Evolutionary conservation across 2,888 invertebrate genomes (phyloP).

Genomic region (Leptopilina drosophilae): DNA sequence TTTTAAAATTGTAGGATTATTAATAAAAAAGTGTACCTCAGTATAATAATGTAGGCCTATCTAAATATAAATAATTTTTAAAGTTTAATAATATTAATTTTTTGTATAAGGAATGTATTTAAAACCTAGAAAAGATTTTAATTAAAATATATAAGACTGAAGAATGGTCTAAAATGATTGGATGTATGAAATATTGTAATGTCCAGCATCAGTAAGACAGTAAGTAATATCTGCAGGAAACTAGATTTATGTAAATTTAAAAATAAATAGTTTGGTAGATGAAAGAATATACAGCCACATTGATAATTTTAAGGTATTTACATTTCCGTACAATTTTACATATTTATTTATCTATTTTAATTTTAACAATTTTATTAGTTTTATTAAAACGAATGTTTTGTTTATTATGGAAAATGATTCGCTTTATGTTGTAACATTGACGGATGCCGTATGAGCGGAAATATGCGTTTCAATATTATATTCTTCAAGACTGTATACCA

Average conservation of each 20-base stretch:
- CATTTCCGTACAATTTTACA: neutral
- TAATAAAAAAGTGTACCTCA: constrained; percentile 7
- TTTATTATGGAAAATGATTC: neutral
- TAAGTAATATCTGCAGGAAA: neutral
- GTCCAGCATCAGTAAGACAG: neutral
- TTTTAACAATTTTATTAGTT: neutral
- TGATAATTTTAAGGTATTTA: neutral
- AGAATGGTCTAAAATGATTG: neutral
- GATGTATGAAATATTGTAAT: neutral
- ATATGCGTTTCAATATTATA: neutral
- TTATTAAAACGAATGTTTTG: neutral
- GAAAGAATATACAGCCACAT: neutral
- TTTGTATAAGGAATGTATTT: neutral
- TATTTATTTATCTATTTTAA: neutral
- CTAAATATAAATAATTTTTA: neutral
- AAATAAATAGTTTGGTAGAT: neutral
- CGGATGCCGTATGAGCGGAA: neutral
- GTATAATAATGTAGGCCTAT: neutral
- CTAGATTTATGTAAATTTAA: neutral
- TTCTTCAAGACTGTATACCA: neutral
- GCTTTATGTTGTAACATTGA: neutral
- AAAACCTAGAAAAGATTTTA: neutral
- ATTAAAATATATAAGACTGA: constrained; percentile 17
- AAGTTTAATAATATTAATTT: neutral
- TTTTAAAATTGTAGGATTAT: neutral